Evolutionary conservation across 2,113 vertebrate genomes (phyloP), one percentile per base, ranked within the genome.

Genomic region (Calonectris borealis): DNA sequence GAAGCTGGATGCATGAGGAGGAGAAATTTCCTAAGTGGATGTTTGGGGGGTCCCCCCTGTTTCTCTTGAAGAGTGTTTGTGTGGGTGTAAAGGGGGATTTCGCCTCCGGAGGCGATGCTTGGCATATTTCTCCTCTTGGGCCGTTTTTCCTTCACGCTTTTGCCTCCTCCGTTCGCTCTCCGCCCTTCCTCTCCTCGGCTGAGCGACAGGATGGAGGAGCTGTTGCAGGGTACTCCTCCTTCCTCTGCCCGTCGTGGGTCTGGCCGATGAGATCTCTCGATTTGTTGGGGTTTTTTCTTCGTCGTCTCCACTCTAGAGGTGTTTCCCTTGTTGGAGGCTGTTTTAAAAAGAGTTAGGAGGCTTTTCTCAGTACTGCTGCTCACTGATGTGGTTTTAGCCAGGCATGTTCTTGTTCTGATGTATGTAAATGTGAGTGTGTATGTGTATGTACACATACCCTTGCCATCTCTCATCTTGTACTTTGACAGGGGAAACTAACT

Each of bases 141-240:
- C 82, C 27, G 71, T 46, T 79, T 69, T 61, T 44, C 5, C 62
- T 36, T 79, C 68, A 16, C 25, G 21, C 51, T 70, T 55, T 91
- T 7, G 52, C 85, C 92, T 76, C 79, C 54, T 87, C 49, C 77
- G 71, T 52, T 61, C 34, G 16, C 90, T 64, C 78, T 62, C 91
- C 96, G 76, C 92, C 88, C 96, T 96, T 93, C 81, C 92, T 96
- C 82, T 52, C n/a, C 46, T 27, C 26, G 66, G 27, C 72, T 27
- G 61, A 8, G 42, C 25, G 86, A 86, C 94, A 71, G 93, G 95
- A 86, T 84, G 95, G 91, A 86, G 71, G 49, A 86, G 86, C 54
- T 10, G 21, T 29, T 11, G 57, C 61, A 29, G 54, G 70, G 73
- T 60, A 7, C 31, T 78, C 20, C 86, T 83, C 60, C 72, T 93